Conservation (phyloP, 2,797 vertebrate genomes). For the Astyanax mexicanus region DNA sequence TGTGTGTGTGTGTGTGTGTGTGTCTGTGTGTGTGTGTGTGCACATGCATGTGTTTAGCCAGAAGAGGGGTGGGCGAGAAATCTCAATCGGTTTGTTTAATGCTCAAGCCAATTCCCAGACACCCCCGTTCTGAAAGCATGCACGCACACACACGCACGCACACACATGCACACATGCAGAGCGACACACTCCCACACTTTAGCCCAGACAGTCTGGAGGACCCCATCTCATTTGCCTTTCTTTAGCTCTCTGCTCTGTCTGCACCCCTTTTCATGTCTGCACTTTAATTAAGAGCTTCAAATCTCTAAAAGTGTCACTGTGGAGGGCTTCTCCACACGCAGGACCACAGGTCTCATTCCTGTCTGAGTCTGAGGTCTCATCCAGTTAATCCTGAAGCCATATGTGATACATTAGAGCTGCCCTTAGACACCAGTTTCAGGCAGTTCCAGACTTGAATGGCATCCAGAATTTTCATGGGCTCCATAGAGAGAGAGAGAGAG, state of each 20-base stretch:
- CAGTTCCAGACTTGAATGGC: conserved; percentile 68
- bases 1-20: conserved; percentile 14
- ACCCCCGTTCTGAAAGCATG: conserved; percentile 30
- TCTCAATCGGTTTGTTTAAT: conserved; percentile 72
- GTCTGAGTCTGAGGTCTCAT: conserved; percentile 53
- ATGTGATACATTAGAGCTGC: conserved; percentile 67
- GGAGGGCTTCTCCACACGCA: conserved; percentile 58
- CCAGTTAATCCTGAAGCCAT: conserved; percentile 73
- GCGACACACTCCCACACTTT: conserved; percentile 79
- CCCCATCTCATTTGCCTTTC: conserved; percentile 75
- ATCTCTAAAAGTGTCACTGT: conserved; percentile 70
- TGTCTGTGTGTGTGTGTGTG: conserved; percentile 23
- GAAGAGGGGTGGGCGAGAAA: conserved; percentile 49
- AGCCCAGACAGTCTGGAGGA: conserved; percentile 78
- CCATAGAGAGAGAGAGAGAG: conserved; percentile 54
- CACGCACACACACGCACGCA: conserved; percentile 20
- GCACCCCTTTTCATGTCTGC: conserved; percentile 72
- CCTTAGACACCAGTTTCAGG: conserved; percentile 50
- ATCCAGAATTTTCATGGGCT: conserved; percentile 68
- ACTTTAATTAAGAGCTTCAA: conserved; percentile 79
- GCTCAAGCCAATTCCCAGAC: conserved; percentile 74
- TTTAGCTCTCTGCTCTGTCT: conserved; percentile 63
- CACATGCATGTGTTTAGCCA: conserved; percentile 15
- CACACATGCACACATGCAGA: conserved; percentile 57
- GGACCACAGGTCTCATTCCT: conserved; percentile 53